phyloP scores from a whole-genome alignment of 2,888 invertebrate species.

The Patella pellucida region DNA sequence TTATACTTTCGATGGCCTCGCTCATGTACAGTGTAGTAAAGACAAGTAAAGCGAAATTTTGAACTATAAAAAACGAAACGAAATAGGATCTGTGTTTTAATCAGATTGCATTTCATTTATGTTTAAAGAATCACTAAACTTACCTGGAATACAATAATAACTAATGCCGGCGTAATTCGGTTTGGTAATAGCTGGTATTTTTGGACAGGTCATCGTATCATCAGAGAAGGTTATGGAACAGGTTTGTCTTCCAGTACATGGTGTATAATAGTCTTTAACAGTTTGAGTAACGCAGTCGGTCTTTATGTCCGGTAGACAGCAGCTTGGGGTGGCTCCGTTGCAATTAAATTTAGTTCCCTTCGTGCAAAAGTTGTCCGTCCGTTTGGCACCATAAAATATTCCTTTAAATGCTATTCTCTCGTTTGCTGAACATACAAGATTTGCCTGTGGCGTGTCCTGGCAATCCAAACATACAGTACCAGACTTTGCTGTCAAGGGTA shows the following conservation, averaged over 20 bases:
- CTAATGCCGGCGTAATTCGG: background rate
- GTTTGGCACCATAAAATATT: background rate
- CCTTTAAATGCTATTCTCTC: slow-evolving; percentile 4
- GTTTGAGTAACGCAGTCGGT: background rate
- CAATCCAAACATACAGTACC: background rate
- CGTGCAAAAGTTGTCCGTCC: background rate
- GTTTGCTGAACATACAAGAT: background rate
- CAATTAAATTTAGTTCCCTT: background rate
- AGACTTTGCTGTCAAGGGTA: no score
- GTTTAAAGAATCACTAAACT: background rate
- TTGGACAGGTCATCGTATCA: background rate
- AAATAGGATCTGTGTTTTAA: no score
- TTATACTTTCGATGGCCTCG: no score
- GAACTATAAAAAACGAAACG: no score
- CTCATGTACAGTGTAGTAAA: no score
- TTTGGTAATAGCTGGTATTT: background rate
- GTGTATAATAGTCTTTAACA: background rate
- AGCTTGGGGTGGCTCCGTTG: background rate
- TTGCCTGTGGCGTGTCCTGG: background rate
- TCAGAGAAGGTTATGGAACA: background rate
- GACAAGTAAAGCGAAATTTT: no score
- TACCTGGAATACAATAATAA: slow-evolving; percentile 5
- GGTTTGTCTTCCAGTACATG: background rate
- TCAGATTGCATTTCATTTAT: no score
- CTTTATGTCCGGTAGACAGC: background rate